phyloP scores from a whole-genome alignment of 1,140 invertebrate species.

The Ditylenchus dipsaci region DNA sequence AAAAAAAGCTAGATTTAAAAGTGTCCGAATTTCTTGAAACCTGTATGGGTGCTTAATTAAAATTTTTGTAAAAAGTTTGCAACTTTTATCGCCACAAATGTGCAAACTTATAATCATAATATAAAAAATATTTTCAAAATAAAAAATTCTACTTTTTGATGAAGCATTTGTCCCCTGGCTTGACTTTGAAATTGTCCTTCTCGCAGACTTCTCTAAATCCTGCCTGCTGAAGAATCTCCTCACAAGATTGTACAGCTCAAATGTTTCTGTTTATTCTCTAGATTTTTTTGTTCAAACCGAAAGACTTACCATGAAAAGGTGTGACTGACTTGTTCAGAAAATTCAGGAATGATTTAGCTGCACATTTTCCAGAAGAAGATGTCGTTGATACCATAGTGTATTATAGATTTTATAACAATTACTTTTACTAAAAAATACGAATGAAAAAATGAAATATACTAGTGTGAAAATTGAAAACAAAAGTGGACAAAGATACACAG shows the following conservation, averaged over 20 bases:
- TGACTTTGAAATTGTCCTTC: slow-evolving; percentile 11
- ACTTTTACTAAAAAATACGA: too few species aligned
- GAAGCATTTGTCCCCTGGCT: slow-evolving; percentile 19
- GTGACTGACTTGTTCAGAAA: slow-evolving; percentile 38
- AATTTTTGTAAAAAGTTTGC: too few species aligned
- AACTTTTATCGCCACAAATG: too few species aligned
- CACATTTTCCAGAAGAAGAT: neutral
- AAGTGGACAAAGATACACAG: too few species aligned
- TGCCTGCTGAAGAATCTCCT: slow-evolving; percentile 15
- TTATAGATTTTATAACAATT: too few species aligned
- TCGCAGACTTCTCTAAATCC: slow-evolving; percentile 29
- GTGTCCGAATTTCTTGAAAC: too few species aligned
- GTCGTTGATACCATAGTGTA: too few species aligned
- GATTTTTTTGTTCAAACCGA: neutral
- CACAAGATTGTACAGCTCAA: slow-evolving; percentile 21
- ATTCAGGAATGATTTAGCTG: slow-evolving; percentile 11
- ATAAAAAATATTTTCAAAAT: neutral
- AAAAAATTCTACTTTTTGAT: slow-evolving; percentile 26
- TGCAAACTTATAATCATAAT: neutral
- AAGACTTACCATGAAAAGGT: slow-evolving; percentile 31
- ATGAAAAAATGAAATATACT: too few species aligned
- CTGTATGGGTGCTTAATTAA: too few species aligned
- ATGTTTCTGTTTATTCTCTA: neutral
- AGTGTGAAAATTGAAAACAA: too few species aligned
- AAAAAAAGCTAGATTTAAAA: too few species aligned